A percentile compares a stretch with the other conserved stretches of the same genome.
Conservation (phyloP, 2,888 invertebrate species). For the Lamproptera curius region DNA sequence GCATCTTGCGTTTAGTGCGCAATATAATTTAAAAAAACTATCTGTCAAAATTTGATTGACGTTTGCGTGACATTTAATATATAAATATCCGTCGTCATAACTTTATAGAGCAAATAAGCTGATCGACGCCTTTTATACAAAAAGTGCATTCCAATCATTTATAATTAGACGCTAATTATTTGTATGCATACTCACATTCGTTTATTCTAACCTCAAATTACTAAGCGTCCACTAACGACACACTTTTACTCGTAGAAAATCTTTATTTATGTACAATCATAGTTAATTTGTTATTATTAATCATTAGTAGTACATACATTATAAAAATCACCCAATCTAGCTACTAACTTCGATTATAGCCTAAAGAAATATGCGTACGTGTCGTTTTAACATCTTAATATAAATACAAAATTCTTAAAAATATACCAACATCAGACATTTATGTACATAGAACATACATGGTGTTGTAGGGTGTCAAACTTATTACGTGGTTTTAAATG, state of each 20-base stretch:
- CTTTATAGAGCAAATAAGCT: too few species aligned
- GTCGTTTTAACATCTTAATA: background rate
- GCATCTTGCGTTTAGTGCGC: too few species aligned
- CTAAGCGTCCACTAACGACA: background rate
- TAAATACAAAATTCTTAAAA: background rate
- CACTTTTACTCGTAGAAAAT: background rate
- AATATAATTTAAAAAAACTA: too few species aligned
- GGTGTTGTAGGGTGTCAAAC: too few species aligned
- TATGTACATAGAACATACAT: background rate
- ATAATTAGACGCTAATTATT: too few species aligned
- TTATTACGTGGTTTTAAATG: conserved; percentile 21
- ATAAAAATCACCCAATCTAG: background rate
- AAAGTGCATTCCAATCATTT: too few species aligned
- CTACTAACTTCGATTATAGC: background rate
- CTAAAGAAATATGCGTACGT: background rate
- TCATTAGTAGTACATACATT: background rate
- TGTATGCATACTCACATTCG: too few species aligned
- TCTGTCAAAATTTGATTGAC: too few species aligned
- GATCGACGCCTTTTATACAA: too few species aligned
- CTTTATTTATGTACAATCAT: background rate
- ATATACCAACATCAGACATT: background rate
- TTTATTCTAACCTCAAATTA: background rate
- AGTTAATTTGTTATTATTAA: too few species aligned
- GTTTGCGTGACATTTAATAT: too few species aligned
- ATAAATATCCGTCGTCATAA: too few species aligned